These are phyloP conservation scores for Heliconius charithonia DNA, from an alignment of 2,888 invertebrate species.

Conservation along the genomic window DNA sequence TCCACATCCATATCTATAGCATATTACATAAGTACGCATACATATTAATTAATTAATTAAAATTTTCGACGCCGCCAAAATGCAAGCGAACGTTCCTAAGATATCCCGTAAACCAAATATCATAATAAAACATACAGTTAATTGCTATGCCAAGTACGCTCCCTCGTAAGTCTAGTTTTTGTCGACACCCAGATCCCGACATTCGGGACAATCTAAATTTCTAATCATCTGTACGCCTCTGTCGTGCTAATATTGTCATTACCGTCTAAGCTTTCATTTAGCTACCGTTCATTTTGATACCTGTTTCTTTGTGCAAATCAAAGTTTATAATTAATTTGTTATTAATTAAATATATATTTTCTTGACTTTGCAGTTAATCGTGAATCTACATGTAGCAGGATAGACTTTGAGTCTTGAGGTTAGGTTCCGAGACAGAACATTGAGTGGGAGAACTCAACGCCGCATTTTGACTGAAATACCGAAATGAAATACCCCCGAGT, in stretches of 20 bases:
- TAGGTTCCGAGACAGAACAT: no score
- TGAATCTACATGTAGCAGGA: no score
- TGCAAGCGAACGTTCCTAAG: slow-evolving; percentile 18
- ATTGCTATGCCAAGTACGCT: slow-evolving; percentile 43
- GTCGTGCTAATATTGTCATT: slow-evolving; percentile 40
- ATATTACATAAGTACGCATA: background rate
- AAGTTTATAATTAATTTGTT: background rate
- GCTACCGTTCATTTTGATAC: background rate
- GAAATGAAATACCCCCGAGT: no score
- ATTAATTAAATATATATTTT: no score
- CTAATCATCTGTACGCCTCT: slow-evolving; percentile 42
- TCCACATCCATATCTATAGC: no score
- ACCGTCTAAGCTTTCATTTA: slow-evolving; percentile 2
- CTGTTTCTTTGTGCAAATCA: slow-evolving; percentile 2
- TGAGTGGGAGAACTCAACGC: no score
- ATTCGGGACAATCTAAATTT: slow-evolving; percentile 43
- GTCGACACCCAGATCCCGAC: slow-evolving; percentile 19
- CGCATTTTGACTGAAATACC: no score
- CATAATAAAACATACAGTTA: slow-evolving; percentile 39
- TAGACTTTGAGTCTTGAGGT: no score
- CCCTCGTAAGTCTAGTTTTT: slow-evolving; percentile 44
- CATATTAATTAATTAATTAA: slow-evolving; percentile 8
- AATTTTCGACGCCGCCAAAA: background rate
- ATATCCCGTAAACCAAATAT: slow-evolving; percentile 19
- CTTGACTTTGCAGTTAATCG: no score